These are phyloP conservation scores for Oxyura jamaicensis DNA, from an alignment of 2,113 vertebrate species.

Conservation along the genomic window DNA sequence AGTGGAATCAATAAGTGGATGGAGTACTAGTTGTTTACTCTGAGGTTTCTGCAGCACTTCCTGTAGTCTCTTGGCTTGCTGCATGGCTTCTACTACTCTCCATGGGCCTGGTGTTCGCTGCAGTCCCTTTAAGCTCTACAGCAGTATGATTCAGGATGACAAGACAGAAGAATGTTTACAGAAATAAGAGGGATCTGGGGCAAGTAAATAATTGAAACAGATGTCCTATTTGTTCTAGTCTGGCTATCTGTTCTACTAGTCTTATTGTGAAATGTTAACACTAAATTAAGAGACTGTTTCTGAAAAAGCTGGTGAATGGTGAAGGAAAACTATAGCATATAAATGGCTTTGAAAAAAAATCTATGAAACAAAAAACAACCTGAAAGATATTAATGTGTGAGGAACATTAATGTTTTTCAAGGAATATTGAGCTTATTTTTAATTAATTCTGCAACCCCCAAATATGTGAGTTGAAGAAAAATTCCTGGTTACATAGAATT, in stretches of 20 bases:
- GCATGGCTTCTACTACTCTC: background rate
- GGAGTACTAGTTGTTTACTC: background rate
- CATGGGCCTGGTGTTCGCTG: background rate
- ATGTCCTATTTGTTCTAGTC: background rate
- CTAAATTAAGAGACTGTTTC: background rate
- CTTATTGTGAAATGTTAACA: background rate
- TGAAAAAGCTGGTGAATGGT: background rate
- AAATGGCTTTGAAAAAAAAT: background rate
- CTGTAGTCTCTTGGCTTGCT: background rate
- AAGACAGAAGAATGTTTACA: background rate
- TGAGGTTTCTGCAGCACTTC: background rate
- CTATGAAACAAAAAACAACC: background rate
- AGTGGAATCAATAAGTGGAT: background rate
- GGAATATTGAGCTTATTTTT: background rate
- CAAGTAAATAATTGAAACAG: background rate
- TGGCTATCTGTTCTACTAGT: background rate
- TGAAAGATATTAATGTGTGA: accelerated
- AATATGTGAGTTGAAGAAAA: background rate
- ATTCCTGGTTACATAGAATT: background rate
- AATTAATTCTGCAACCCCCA: background rate
- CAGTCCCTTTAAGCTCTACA: background rate
- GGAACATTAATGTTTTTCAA: background rate
- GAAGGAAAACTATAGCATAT: background rate
- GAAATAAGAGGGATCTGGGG: accelerated
- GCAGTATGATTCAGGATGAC: background rate